phyloP scores from a whole-genome alignment of 1,140 invertebrate species.

The Hyles vespertilio region DNA sequence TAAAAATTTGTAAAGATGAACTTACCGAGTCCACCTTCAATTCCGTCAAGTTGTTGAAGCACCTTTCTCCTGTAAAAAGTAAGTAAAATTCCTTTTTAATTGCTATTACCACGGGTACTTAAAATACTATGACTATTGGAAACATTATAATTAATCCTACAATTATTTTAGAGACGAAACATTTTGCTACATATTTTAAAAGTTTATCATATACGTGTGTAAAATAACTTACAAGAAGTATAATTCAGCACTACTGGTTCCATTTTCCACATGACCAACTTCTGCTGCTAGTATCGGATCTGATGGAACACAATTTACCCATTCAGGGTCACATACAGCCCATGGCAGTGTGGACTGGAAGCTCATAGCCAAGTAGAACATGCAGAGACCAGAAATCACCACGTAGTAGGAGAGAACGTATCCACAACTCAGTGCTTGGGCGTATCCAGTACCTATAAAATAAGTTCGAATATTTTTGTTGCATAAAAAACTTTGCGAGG shows the following conservation, averaged over 20 bases:
- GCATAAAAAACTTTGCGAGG: too few relatives aligned
- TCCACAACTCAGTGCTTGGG: neutral
- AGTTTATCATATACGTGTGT: too few relatives aligned
- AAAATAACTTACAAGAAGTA: slow-evolving; percentile 43
- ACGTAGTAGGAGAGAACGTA: neutral
- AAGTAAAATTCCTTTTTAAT: neutral
- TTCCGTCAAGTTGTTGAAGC: slow-evolving; percentile 77
- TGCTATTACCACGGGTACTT: too few relatives aligned
- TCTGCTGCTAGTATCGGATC: slow-evolving; percentile 12
- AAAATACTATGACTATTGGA: too few relatives aligned
- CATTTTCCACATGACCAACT: slow-evolving; percentile 32
- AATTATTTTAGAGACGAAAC: too few relatives aligned
- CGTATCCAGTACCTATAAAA: neutral
- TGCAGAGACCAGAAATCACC: neutral
- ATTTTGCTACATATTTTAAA: too few relatives aligned
- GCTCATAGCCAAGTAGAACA: neutral
- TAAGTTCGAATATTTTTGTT: too few relatives aligned
- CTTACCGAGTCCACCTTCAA: slow-evolving; percentile 82
- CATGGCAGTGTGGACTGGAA: neutral
- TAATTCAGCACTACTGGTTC: slow-evolving; percentile 60
- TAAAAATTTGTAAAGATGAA: slow-evolving; percentile 19
- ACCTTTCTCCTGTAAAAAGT: slow-evolving; percentile 74
- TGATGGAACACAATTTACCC: slow-evolving; percentile 48
- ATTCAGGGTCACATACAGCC: neutral
- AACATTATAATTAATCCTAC: too few relatives aligned